Percentiles rank a stretch among this genome's conserved stretches.
phyloP scores from a whole-genome alignment of 2,888 invertebrate genomes.

The Cancer borealis region DNA sequence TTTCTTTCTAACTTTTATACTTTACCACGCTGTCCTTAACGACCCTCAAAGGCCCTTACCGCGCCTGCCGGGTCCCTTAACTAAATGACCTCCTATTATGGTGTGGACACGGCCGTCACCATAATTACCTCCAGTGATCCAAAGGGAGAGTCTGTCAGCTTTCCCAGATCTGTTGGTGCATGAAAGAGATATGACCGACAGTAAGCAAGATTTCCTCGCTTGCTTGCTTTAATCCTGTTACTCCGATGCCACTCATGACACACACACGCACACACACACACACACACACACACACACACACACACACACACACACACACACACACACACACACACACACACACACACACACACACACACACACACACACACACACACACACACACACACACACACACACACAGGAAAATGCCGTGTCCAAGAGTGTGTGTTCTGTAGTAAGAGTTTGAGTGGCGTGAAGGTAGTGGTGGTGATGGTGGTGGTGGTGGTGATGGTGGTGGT shows the following conservation, averaged over 20 bases:
- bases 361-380: too few relatives aligned
- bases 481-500: too few relatives aligned
- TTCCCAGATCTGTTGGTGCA: not conserved
- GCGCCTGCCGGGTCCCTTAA: not conserved
- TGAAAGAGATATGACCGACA: not conserved
- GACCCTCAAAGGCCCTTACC: too few relatives aligned
- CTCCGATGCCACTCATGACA: not conserved
- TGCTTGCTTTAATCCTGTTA: not conserved
- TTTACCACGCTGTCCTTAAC: not conserved
- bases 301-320: constrained; percentile 30
- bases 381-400: too few relatives aligned
- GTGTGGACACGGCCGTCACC: not conserved
- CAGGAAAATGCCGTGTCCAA: too few relatives aligned
- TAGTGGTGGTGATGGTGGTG: too few relatives aligned
- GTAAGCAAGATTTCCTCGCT: not conserved
- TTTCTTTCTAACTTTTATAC: not conserved
- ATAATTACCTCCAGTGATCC: not conserved
- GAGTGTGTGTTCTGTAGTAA: too few relatives aligned
- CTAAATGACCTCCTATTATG: not conserved
- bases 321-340: constrained; percentile 36
- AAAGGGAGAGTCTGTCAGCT: not conserved
- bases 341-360: not conserved
- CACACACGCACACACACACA: too few relatives aligned
- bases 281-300: not conserved
- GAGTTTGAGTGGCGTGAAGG: too few relatives aligned